Conservation (phyloP, 2,888 invertebrate genomes). For the Polymixis flavicincta region DNA sequence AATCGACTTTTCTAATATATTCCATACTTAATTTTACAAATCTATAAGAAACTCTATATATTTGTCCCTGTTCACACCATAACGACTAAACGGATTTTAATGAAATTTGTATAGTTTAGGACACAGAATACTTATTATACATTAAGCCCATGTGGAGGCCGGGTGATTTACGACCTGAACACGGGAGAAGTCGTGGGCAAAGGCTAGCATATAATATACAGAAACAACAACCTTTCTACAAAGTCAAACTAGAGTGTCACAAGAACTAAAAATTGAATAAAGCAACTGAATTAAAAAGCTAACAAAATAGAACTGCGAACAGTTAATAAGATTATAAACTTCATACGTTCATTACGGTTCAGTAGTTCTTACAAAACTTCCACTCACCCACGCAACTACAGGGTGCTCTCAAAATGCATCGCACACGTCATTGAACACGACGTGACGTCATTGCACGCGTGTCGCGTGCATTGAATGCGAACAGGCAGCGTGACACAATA, state of each 20-base stretch:
- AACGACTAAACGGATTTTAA: background rate
- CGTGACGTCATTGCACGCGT: conserved; percentile 51
- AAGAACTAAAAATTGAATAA: background rate
- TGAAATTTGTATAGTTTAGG: too few relatives aligned
- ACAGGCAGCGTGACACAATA: conserved; percentile 48
- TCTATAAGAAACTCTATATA: background rate
- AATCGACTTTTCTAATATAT: background rate
- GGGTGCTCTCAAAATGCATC: conserved; percentile 23
- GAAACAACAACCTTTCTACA: background rate
- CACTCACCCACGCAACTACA: conserved; percentile 29
- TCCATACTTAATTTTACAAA: background rate
- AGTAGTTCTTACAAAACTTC: conserved; percentile 23
- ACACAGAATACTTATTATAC: too few relatives aligned
- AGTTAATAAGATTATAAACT: conserved; percentile 2
- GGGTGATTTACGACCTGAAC: background rate
- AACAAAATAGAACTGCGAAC: background rate
- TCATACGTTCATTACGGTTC: conserved; percentile 28
- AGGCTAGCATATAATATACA: background rate
- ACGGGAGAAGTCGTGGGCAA: background rate
- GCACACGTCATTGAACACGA: conserved; percentile 51
- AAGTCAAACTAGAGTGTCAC: too few relatives aligned
- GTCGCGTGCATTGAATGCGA: conserved; percentile 39
- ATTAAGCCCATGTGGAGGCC: too few relatives aligned
- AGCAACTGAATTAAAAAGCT: background rate
- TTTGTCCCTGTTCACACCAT: background rate